These are phyloP conservation scores for Peromyscus leucopus DNA, from an alignment of 2,113 vertebrate genomes.

Conservation along the genomic window DNA sequence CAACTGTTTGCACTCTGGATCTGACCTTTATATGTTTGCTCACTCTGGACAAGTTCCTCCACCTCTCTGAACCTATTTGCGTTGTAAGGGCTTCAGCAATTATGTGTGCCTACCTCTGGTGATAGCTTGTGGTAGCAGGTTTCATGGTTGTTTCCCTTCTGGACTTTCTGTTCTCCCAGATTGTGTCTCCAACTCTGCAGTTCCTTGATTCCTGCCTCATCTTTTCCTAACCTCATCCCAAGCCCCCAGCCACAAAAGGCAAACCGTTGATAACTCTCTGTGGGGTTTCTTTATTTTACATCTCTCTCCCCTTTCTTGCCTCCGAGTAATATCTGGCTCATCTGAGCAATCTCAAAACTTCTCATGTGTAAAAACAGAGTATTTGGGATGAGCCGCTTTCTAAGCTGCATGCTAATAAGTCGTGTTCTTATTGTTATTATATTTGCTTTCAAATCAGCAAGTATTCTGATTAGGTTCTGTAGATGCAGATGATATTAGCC, in stretches of 20 bases:
- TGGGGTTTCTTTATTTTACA: slow-evolving; percentile 59
- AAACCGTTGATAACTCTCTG: slow-evolving; percentile 50
- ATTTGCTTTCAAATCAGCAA: slow-evolving; percentile 80
- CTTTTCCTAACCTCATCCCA: background rate
- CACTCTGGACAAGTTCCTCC: background rate
- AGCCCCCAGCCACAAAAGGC: slow-evolving; percentile 25
- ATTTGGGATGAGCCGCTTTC: slow-evolving; percentile 65
- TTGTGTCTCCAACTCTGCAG: background rate
- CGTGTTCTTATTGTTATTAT: slow-evolving; percentile 60
- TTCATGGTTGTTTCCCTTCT: background rate
- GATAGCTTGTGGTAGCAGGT: background rate
- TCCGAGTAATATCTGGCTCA: slow-evolving; percentile 54
- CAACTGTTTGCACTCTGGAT: background rate
- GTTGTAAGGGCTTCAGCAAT: background rate
- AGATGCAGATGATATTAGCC: slow-evolving; percentile 65
- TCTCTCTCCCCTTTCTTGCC: slow-evolving; percentile 35
- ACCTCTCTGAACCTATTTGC: background rate
- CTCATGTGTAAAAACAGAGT: slow-evolving; percentile 75
- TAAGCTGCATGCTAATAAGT: slow-evolving; percentile 74
- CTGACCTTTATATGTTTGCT: background rate
- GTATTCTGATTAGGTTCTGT: slow-evolving; percentile 72
- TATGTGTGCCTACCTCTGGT: background rate
- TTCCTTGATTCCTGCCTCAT: background rate
- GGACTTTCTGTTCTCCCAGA: background rate
- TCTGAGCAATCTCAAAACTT: slow-evolving; percentile 73